phyloP scores from a whole-genome alignment of 2,888 invertebrate genomes.

The Lutraria lutraria region DNA sequence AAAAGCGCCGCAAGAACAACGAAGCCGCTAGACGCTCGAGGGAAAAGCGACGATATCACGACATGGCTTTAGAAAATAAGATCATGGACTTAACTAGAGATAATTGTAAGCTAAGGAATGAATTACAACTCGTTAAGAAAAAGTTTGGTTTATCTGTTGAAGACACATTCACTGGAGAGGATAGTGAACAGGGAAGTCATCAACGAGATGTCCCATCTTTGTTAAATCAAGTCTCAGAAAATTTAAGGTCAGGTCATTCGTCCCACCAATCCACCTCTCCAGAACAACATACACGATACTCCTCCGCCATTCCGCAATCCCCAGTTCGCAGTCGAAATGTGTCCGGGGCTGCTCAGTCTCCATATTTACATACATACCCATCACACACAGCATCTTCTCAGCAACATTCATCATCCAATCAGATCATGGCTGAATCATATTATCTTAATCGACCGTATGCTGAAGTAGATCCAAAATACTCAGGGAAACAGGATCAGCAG shows the following conservation, averaged over 20 bases:
- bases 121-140: conserved; percentile 96
- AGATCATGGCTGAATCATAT: conserved; percentile 47
- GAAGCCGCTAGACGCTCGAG: conserved; percentile 98
- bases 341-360: conserved; percentile 48
- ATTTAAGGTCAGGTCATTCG: background rate
- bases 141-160: conserved; percentile 88
- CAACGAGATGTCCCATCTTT: conserved; percentile 26
- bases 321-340: conserved; percentile 50
- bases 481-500: conserved; percentile 64
- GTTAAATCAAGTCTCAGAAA: conserved; percentile 20
- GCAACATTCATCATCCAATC: conserved; percentile 34
- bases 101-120: conserved; percentile 97
- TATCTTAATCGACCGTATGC: conserved; percentile 47
- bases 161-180: conserved; percentile 66
- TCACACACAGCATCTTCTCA: conserved; percentile 30
- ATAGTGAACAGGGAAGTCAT: conserved; percentile 42
- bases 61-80: conserved; percentile 97
- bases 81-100: conserved; percentile 98
- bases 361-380: conserved; percentile 38
- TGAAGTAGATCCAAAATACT: conserved; percentile 56
- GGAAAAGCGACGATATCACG: conserved; percentile 98
- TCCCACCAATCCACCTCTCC: conserved; percentile 16
- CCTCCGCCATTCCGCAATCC: conserved; percentile 60
- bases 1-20: conserved; percentile 97
- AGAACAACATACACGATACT: conserved; percentile 37